A percentile compares a stretch with the other conserved stretches of the same genome.
Conservation (phyloP, 2,888 invertebrate genomes). For the Dicyrtoma fusca region DNA sequence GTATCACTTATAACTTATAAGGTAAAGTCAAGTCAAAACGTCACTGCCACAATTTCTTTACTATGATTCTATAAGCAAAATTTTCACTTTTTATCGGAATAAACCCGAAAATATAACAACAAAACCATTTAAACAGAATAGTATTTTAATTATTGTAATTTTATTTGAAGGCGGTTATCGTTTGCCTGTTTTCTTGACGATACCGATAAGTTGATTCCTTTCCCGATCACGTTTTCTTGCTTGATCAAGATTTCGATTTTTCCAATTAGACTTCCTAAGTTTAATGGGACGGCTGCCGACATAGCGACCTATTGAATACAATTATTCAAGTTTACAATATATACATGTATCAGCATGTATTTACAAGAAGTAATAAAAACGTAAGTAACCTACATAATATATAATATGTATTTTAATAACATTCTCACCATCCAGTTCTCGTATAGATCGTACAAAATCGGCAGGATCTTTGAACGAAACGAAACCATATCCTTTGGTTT, state of each 20-base stretch:
- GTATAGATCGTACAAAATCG: constrained; percentile 97
- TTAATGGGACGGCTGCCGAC: constrained; percentile 99
- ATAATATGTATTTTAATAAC: too few relatives aligned
- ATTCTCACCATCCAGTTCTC: constrained; percentile 99
- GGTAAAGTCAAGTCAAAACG: too few relatives aligned
- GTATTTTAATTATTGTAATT: too few relatives aligned
- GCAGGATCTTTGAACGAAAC: constrained; percentile 97
- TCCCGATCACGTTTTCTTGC: constrained; percentile 96
- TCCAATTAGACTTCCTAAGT: constrained; percentile 95
- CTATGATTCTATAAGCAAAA: too few relatives aligned
- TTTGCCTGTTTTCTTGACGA: constrained; percentile 43
- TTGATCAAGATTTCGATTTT: constrained; percentile 85
- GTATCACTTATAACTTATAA: too few relatives aligned
- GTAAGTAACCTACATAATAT: background rate
- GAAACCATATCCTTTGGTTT: constrained; percentile 98
- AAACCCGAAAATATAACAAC: too few relatives aligned
- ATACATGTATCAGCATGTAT: background rate
- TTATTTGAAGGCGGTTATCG: background rate
- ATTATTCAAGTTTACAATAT: constrained; percentile 1
- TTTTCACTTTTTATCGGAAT: too few relatives aligned
- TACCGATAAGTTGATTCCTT: constrained; percentile 60
- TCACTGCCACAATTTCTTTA: too few relatives aligned
- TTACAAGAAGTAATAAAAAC: constrained; percentile 2
- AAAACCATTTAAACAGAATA: too few relatives aligned
- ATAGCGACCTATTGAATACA: constrained; percentile 77